Base-by-base conservation (phyloP, 2,888 invertebrate genomes). In the Dicyrtoma fusca region DNA sequence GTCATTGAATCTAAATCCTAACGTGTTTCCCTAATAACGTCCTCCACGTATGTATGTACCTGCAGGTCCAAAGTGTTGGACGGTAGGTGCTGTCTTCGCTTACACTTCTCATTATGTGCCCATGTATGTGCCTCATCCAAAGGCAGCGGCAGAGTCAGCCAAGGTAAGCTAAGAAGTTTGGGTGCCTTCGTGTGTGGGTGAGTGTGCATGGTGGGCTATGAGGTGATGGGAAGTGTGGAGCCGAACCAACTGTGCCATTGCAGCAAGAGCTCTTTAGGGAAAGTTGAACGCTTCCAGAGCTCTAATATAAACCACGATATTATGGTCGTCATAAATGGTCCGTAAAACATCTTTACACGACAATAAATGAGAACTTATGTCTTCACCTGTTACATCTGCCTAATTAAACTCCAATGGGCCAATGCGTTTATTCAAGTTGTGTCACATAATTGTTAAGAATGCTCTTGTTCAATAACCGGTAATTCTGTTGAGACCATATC, bases 351-450 rank as follows among this genome's bases (percentile, higher is more conserved):
- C 62, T 63, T 63, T 63, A 63, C 62, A 63, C 62, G 47, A 49
- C 64, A 64, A 49, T 23, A 49, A 47, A 49, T 64, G 49, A 64
- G 23, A 64, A 47, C 49, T 64, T 13, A 64, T 14, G 49, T 64
- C 64, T 17, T 64, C 64, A 64, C 64, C 64, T 64, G 64, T 64
- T 64, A 64, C 64, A 49, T 49, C 64, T 64, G 49, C 64, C 47
- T 64, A 64, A 64, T 64, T 64, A 64, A 47, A 47, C 64, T 47
- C 49, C 45, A 49, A 47, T 26, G 49, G 21, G 11, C 64, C 49
- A 49, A 45, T 49, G 45, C 47, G 6, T 63, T 64, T 47, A 25
- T 19, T 57, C 8, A 34, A 34, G 34, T 34, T 34, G 4, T 34
- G 34, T 34, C 34, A 34, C 34, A 34, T 34, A 34, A 34, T 34